These are phyloP conservation scores for Crossaster papposus DNA, from an alignment of 53 echinoderm and acorn worm genomes.

Conservation along the genomic window DNA sequence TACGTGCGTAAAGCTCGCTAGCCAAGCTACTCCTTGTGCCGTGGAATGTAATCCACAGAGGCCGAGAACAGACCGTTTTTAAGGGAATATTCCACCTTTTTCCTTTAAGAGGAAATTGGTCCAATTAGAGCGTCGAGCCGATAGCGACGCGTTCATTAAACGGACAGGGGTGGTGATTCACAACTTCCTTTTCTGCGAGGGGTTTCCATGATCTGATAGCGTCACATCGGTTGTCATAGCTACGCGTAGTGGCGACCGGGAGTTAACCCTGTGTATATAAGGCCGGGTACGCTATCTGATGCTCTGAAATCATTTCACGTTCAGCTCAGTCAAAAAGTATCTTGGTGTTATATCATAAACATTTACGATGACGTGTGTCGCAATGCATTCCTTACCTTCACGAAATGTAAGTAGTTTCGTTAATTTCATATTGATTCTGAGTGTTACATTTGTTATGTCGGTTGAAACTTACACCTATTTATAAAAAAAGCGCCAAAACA, in stretches of 20 bases:
- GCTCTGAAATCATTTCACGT: not conserved
- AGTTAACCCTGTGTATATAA: conserved; percentile 27
- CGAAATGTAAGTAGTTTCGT: conserved; percentile 31
- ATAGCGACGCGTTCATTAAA: conserved; percentile 1
- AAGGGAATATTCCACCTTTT: not conserved
- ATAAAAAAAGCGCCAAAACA: not conserved
- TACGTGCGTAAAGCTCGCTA: not conserved
- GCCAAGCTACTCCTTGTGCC: not conserved
- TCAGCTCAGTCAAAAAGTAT: too few relatives aligned
- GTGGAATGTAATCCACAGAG: not conserved
- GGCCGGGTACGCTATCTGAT: too few relatives aligned
- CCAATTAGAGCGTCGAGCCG: conserved; percentile 40
- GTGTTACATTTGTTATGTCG: not conserved
- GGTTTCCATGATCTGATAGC: conserved; percentile 10
- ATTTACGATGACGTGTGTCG: conserved; percentile 17
- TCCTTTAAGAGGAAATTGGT: conserved; percentile 45
- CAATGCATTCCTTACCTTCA: not conserved
- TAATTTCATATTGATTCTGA: not conserved
- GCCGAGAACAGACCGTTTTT: not conserved
- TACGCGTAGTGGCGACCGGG: conserved; percentile 4
- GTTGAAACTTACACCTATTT: not conserved
- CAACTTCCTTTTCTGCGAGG: conserved; percentile 23
- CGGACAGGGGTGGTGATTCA: conserved; percentile 29
- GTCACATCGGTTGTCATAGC: conserved; percentile 28
- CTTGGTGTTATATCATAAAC: not conserved